Conservation (phyloP, 1,140 invertebrate genomes). For the Trichonephila clavata region DNA sequence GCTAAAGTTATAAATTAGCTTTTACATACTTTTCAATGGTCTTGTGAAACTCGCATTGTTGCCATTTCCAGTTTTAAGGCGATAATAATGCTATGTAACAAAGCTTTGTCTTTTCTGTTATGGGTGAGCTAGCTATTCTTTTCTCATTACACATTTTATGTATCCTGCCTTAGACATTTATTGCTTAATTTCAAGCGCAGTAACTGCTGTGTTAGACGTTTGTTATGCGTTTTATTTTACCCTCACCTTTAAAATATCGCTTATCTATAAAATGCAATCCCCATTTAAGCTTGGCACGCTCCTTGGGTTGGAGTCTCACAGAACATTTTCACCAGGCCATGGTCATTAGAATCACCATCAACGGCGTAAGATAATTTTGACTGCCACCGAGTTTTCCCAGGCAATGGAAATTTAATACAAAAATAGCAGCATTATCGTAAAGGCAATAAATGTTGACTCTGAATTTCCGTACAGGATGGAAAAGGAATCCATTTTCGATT, state of each 20-base stretch:
- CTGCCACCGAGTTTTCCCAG: background rate
- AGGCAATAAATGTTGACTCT: background rate
- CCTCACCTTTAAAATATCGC: conserved; percentile 59
- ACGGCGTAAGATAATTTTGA: conserved; percentile 41
- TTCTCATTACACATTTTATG: conserved; percentile 66
- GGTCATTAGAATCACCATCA: conserved; percentile 51
- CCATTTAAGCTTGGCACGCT: conserved; percentile 49
- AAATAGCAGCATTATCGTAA: conserved; percentile 12
- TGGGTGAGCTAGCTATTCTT: conserved; percentile 32
- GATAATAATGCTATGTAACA: conserved; percentile 45
- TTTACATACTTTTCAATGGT: conserved; percentile 52
- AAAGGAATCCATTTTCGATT: background rate
- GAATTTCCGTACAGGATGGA: background rate
- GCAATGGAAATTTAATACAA: conserved; percentile 21
- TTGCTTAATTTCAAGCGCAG: conserved; percentile 55
- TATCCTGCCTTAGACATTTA: conserved; percentile 55
- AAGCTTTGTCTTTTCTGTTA: conserved; percentile 51
- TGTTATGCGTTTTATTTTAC: conserved; percentile 32
- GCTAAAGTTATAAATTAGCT: conserved; percentile 20
- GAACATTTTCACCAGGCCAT: background rate
- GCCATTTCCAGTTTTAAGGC: conserved; percentile 16
- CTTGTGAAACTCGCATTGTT: background rate
- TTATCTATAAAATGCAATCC: conserved; percentile 66
- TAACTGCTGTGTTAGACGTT: conserved; percentile 33
- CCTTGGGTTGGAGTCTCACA: background rate